phyloP scores from a whole-genome alignment of 2,888 invertebrate genomes.

The Ormyrus rosae region DNA sequence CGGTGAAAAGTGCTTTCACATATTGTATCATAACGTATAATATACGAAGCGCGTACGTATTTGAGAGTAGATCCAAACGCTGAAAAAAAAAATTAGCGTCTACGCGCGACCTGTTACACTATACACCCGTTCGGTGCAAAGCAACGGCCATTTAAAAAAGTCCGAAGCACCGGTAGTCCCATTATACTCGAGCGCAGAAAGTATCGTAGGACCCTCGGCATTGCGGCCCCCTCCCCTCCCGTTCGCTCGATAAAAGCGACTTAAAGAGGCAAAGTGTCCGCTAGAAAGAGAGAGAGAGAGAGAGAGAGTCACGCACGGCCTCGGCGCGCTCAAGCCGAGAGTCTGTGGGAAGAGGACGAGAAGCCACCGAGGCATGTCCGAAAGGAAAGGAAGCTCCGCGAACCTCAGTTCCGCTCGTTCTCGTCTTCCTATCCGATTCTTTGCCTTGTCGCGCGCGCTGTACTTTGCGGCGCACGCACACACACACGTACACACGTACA shows the following conservation, averaged over 20 bases:
- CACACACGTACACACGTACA: not conserved
- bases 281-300: not conserved
- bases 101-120: too few species aligned
- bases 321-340: constrained; percentile 11
- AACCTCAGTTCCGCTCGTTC: constrained; percentile 76
- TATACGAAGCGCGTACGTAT: too few species aligned
- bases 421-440: constrained; percentile 69
- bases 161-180: too few species aligned
- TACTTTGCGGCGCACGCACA: constrained; percentile 15
- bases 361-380: constrained; percentile 72
- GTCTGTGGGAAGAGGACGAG: constrained; percentile 74
- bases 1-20: too few species aligned
- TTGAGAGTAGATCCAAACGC: too few species aligned
- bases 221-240: too few species aligned
- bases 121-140: too few species aligned
- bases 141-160: too few species aligned
- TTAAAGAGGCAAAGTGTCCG: constrained; percentile 37
- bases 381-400: constrained; percentile 75
- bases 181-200: not conserved
- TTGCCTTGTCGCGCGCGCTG: constrained; percentile 39
- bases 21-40: too few species aligned
- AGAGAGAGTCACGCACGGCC: constrained; percentile 34
- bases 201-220: not conserved
- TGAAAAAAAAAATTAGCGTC: too few species aligned
- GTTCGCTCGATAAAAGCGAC: not conserved